Base-by-base conservation (phyloP, 1,140 invertebrate genomes). In the Temnothorax nylanderi region DNA sequence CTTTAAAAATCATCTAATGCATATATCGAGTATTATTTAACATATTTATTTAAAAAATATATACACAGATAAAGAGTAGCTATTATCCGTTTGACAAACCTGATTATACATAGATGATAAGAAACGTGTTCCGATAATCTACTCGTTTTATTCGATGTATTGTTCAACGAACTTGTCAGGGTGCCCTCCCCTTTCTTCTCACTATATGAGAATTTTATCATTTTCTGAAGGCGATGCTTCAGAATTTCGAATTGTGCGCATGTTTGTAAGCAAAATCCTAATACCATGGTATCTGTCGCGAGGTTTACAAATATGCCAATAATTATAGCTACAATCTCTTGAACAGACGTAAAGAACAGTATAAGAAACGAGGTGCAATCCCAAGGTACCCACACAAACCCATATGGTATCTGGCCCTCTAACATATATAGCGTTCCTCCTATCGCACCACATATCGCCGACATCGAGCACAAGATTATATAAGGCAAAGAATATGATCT, bases 221-320 rank as follows among this genome's bases (percentile, higher is more conserved):
- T 11, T 44, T 7, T 65, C 3, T 56, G 16, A 41, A 81, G 49
- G 11, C 47, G 62, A 7, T 54, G 34, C 11, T 69, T 41, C 1
- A 81, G n/a, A 18, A 81, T 72, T 13, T 84, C 67, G 3, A 84
- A n/a, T 60, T 26, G 80, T 21, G 67, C n/a, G 32, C 80, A 84
- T 26, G 6, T 74, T 71, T 84, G 80, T n/a, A 84, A 32, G 26
- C 58, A 56, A 41, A 82, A 34, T 56, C 80, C 80, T 21, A 72
- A 47, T 11, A 82, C 1, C 1, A 10, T 0, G 0, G 80, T 84
- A 47, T 84, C 67, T 11, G 80, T 74, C 16, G 37, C 80, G 41
- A 84, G 0, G 18, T 62, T 84, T 44, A 84, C 21, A 18, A 60
- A 2, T 1, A 41, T 62, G 21, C 0, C 41, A 8, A 71, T 1